Conservation (phyloP, 2,797 vertebrate genomes). For the Craterocephalus amniculus region DNA sequence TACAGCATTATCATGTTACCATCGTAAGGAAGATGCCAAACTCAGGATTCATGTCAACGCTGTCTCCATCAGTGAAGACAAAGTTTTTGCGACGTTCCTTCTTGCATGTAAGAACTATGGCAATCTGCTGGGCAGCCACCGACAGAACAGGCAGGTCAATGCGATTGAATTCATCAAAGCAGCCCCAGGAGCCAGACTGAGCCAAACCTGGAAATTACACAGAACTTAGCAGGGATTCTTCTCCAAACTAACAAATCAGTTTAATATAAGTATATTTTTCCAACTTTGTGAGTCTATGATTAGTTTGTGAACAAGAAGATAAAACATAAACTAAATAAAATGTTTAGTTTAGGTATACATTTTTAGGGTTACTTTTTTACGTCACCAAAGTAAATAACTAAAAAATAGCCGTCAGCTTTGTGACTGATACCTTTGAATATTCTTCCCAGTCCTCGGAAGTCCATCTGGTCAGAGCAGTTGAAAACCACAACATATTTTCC, state of each 20-base stretch:
- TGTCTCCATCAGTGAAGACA: slow-evolving; percentile 95
- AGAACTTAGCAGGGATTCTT: not conserved
- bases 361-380: not conserved
- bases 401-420: not conserved
- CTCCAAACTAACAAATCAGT: not conserved
- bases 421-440: slow-evolving; percentile 92
- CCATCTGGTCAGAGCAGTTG: slow-evolving; percentile 99
- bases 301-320: too few species aligned
- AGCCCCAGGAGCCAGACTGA: slow-evolving; percentile 98
- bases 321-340: too few species aligned
- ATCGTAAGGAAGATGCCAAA: slow-evolving; percentile 98
- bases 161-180: slow-evolving; percentile 98
- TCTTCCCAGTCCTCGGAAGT: slow-evolving; percentile 95
- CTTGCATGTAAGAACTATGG: slow-evolving; percentile 93
- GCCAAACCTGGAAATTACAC: slow-evolving; percentile 87
- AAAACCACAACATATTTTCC: slow-evolving; percentile 98
- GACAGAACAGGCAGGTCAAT: slow-evolving; percentile 96
- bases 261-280: not conserved
- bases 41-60: slow-evolving; percentile 94
- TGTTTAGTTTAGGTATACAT: too few species aligned
- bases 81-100: slow-evolving; percentile 91
- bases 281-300: not conserved
- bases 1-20: slow-evolving; percentile 74
- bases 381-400: not conserved
- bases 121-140: slow-evolving; percentile 96